Percentiles rank a stretch among this genome's conserved stretches.
Conservation (phyloP, 2,888 invertebrate species). For the Iphiclides podalirius region DNA sequence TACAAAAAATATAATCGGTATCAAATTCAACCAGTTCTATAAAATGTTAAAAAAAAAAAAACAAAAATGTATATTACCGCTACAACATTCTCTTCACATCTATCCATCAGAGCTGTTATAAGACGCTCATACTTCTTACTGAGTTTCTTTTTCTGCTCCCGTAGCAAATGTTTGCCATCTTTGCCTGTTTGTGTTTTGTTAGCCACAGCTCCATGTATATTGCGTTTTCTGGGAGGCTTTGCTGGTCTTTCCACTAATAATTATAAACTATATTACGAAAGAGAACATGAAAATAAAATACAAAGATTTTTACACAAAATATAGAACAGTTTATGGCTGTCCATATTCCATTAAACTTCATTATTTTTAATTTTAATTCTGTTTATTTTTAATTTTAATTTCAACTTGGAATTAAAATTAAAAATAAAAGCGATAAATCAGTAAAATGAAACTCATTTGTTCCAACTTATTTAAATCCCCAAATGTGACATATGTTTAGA, state of each 20-base stretch:
- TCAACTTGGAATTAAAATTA: no score
- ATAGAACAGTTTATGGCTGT: no score
- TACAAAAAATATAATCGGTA: no score
- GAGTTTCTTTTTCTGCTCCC: slow-evolving; percentile 74
- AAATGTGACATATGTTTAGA: no score
- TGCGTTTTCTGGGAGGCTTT: slow-evolving; percentile 63
- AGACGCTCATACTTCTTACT: slow-evolving; percentile 75
- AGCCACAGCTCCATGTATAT: slow-evolving; percentile 46
- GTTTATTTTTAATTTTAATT: no score
- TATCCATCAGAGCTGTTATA: slow-evolving; percentile 70
- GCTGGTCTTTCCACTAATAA: slow-evolving; percentile 50
- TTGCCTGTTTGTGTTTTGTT: slow-evolving; percentile 45
- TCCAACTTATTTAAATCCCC: no score
- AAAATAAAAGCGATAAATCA: no score
- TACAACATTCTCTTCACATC: slow-evolving; percentile 63
- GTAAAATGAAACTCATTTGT: no score
- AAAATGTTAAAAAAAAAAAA: neutral
- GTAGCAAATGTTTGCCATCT: slow-evolving; percentile 53
- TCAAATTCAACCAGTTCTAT: no score
- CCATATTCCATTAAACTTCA: no score
- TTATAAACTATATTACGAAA: neutral
- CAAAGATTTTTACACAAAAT: no score
- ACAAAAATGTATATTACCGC: slow-evolving; percentile 38
- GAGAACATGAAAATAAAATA: slow-evolving; percentile 1
- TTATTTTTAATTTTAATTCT: no score